A percentile compares a stretch with the other conserved stretches of the same genome.
Conservation (phyloP, 23 tunicate species). For the Halocynthia aurantium region DNA sequence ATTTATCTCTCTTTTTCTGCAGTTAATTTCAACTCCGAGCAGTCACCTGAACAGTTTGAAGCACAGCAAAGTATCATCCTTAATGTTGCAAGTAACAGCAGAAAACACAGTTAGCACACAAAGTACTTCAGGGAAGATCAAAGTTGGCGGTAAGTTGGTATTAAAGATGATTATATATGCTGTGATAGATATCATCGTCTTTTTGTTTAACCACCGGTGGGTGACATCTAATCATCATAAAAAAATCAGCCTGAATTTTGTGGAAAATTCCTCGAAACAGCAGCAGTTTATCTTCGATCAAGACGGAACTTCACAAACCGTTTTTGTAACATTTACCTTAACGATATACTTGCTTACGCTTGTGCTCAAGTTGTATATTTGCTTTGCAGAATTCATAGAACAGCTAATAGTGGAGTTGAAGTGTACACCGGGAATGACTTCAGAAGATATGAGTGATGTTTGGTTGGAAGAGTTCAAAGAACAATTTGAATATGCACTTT, state of each 20-base stretch:
- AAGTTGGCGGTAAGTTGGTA: slow-evolving; percentile 29
- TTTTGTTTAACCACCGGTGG: neutral
- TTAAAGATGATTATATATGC: neutral
- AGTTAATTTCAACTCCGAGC: neutral
- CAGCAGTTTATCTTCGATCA: too few relatives aligned
- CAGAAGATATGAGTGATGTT: neutral
- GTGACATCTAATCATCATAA: too few relatives aligned
- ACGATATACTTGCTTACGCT: too few relatives aligned
- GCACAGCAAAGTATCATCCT: neutral
- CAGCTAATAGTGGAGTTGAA: slow-evolving; percentile 10
- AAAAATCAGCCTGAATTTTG: too few relatives aligned
- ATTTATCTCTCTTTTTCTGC: too few relatives aligned
- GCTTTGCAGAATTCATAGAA: slow-evolving; percentile 15
- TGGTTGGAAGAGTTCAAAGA: slow-evolving; percentile 18
- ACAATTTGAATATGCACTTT: neutral
- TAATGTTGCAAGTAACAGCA: slow-evolving; percentile 12
- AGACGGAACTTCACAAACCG: too few relatives aligned
- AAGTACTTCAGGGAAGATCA: slow-evolving; percentile 10
- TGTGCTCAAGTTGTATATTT: neutral
- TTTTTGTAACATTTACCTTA: too few relatives aligned
- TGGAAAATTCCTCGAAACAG: too few relatives aligned
- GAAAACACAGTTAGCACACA: slow-evolving; percentile 35
- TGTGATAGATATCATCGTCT: neutral
- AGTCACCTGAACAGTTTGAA: slow-evolving; percentile 5
- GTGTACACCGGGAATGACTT: slow-evolving; percentile 10